A percentile compares a stretch with the other conserved stretches of the same genome.
These are phyloP conservation scores for Eremobia ochroleuca DNA, from an alignment of 2,888 invertebrate species.

Conservation along the genomic window DNA sequence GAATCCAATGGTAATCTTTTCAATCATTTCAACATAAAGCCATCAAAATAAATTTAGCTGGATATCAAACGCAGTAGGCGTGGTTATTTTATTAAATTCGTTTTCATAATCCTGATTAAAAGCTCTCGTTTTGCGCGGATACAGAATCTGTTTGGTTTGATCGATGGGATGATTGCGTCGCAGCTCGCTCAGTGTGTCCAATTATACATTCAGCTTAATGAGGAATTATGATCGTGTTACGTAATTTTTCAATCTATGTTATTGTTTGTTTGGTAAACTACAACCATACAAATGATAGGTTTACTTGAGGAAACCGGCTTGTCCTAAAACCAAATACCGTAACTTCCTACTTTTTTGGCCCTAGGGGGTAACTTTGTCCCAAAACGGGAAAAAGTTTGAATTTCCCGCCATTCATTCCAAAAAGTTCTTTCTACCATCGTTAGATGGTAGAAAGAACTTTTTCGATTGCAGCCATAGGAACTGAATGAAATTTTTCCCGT, in stretches of 20 bases:
- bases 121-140: constrained; percentile 44
- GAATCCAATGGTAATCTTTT: constrained; percentile 35
- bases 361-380: too few species aligned
- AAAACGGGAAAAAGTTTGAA: too few species aligned
- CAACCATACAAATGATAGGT: neutral
- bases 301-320: too few species aligned
- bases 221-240: constrained; percentile 37
- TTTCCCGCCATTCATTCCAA: too few species aligned
- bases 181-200: constrained; percentile 36
- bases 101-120: constrained; percentile 65
- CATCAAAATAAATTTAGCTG: constrained; percentile 44
- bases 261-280: neutral
- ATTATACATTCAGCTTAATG: constrained; percentile 56
- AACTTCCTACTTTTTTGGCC: too few species aligned
- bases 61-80: constrained; percentile 25
- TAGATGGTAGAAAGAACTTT: too few species aligned
- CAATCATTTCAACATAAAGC: constrained; percentile 35
- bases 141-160: constrained; percentile 56
- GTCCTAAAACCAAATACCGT: too few species aligned
- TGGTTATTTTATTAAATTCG: constrained; percentile 55
- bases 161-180: constrained; percentile 59
- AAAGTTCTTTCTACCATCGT: too few species aligned
- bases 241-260: constrained; percentile 10
- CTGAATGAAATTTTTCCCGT: too few species aligned
- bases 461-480: too few species aligned